A percentile compares a stretch with the other conserved stretches of the same genome.
Conservation (phyloP, 1,140 invertebrate species). For the Panagrolaimus sp. region DNA sequence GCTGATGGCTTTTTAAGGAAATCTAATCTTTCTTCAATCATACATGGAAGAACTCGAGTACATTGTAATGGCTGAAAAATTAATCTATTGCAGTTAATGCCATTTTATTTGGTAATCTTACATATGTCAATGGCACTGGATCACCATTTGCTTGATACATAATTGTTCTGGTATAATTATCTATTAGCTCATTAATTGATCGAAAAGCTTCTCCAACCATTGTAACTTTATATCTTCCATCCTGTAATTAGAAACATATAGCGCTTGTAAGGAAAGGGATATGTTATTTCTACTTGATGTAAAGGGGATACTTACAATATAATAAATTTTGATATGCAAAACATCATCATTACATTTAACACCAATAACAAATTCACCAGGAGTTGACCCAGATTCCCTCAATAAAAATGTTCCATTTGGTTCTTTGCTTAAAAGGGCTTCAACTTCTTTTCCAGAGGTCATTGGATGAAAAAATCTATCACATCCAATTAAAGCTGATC, state of each 20-base stretch:
- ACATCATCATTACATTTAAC: conserved; percentile 41
- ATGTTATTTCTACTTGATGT: background rate
- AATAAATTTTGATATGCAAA: conserved; percentile 26
- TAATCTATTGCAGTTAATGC: background rate
- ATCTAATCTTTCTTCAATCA: conserved; percentile 42
- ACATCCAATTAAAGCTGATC: conserved; percentile 4
- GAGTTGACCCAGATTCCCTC: conserved; percentile 27
- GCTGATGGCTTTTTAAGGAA: conserved; percentile 23
- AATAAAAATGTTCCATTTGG: conserved; percentile 42
- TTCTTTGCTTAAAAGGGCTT: conserved; percentile 35
- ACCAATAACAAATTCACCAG: conserved; percentile 41
- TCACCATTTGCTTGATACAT: conserved; percentile 16
- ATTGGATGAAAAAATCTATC: conserved; percentile 37
- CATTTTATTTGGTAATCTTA: conserved; percentile 10
- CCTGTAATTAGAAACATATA: too few relatives aligned
- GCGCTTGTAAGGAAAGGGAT: too few relatives aligned
- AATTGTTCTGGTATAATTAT: conserved; percentile 4
- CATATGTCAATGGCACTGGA: conserved; percentile 26
- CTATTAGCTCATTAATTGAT: conserved; percentile 25
- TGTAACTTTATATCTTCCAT: conserved; percentile 33
- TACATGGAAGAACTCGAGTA: conserved; percentile 41
- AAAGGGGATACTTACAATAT: background rate
- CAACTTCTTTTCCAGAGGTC: conserved; percentile 35
- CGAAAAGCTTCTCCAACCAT: conserved; percentile 37
- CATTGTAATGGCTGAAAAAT: conserved; percentile 24